Percentiles rank a stretch among this genome's conserved stretches.
Conservation (phyloP, 2,888 invertebrate genomes). For the Volucella inflata region DNA sequence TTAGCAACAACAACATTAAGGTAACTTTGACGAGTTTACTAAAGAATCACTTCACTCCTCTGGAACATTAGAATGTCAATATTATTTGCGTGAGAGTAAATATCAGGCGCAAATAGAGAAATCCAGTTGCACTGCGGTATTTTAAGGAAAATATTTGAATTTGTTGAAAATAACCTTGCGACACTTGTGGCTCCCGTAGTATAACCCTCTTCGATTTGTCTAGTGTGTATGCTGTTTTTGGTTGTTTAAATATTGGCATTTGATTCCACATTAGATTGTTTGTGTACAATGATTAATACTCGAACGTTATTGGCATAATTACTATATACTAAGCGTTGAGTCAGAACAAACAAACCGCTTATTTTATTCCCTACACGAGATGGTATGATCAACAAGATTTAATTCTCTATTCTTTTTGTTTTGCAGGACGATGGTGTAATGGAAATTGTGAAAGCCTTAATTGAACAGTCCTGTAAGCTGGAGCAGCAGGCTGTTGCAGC, state of each 20-base stretch:
- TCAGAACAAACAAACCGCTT: background rate
- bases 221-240: conserved; percentile 1
- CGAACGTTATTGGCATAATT: conserved; percentile 1
- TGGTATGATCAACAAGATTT: background rate
- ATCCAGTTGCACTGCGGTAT: conserved; percentile 17
- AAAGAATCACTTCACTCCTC: background rate
- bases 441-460: conserved; percentile 90
- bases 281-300: background rate
- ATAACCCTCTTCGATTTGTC: conserved; percentile 31
- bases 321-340: background rate
- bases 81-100: conserved; percentile 10
- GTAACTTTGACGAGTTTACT: conserved; percentile 78
- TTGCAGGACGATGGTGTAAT: conserved; percentile 86
- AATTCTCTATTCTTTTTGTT: background rate
- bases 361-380: too few species aligned
- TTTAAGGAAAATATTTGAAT: conserved; percentile 30
- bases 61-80: conserved; percentile 16
- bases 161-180: conserved; percentile 34
- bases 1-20: conserved; percentile 89
- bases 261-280: conserved; percentile 22
- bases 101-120: conserved; percentile 25
- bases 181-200: conserved; percentile 20
- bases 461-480: conserved; percentile 86
- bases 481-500: conserved; percentile 80
- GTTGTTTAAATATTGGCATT: conserved; percentile 35